Percentiles rank a stretch among this genome's conserved stretches.
These are phyloP conservation scores for Sminthopsis crassicaudata DNA, from an alignment of 2,113 vertebrate species.

Conservation along the genomic window DNA sequence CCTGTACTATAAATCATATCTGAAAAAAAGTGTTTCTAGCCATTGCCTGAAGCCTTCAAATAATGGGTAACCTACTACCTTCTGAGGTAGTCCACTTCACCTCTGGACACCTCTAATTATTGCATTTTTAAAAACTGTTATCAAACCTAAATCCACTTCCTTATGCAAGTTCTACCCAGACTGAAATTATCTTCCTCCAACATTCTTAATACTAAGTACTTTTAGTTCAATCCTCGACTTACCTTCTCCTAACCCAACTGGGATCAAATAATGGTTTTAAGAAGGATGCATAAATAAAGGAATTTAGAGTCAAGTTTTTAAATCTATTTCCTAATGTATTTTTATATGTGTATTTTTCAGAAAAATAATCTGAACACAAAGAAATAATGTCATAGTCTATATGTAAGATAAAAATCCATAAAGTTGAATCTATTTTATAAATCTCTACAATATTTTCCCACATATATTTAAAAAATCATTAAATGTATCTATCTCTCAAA, in stretches of 20 bases:
- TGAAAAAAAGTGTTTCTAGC: not conserved
- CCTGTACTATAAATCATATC: not conserved
- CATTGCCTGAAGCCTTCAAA: not conserved
- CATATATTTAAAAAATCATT: conserved; percentile 31
- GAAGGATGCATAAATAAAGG: not conserved
- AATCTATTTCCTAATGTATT: conserved; percentile 21
- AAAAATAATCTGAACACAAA: not conserved
- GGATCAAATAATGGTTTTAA: not conserved
- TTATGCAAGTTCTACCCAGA: not conserved
- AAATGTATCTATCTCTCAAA: conserved; percentile 48
- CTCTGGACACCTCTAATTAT: not conserved
- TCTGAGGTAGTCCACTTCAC: not conserved
- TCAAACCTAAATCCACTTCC: not conserved
- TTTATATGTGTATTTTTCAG: not conserved
- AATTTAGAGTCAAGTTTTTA: not conserved
- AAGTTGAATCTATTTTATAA: conserved; percentile 28
- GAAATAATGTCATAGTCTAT: not conserved
- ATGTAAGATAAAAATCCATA: conserved; percentile 15
- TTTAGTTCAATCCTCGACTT: not conserved
- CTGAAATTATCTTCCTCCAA: not conserved
- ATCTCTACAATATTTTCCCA: not conserved
- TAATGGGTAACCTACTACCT: not conserved
- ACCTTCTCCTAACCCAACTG: not conserved
- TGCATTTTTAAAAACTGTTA: not conserved
- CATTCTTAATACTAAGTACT: not conserved